Evolutionary conservation across 2,888 invertebrate species (phyloP), one percentile per base, ranked within the genome.

Genomic region (Litoditis marina): DNA sequence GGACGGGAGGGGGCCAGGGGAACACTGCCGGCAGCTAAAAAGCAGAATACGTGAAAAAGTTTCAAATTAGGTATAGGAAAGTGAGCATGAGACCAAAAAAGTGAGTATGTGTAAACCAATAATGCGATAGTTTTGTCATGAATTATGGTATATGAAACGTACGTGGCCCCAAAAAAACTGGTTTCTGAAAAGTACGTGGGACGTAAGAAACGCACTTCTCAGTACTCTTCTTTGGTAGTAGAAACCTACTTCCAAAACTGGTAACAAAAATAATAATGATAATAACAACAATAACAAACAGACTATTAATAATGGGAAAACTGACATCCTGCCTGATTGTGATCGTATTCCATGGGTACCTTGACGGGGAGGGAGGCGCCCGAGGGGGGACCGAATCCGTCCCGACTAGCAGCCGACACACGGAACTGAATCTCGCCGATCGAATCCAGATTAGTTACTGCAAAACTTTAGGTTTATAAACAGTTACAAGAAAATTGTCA

Each of bases 321-420:
- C 50, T 28, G 6, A 19, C 57, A n/a, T 11, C 65, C 25, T 65
- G 63, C 61, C 51, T 65, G 30, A 34, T 66, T 28, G 36, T 69
- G 65, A 25, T 46, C 62, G 51, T 69, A 65, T 34, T 63, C 63
- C 27, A 63, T 55, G 50, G 68, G 63, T 57, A 81, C 73, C 39
- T 70, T 68, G 52, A 82, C 76, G 39, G 78, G 78, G 8, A 74
- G 55, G 1, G 78, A 76, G 32, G 75, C 71, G 36, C 66, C 66
- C 16, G 82, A 82, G 7, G 81, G 71, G 6, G 74, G 64, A 25
- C 83, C 83, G 69, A 82, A 82, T 28, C 81, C 82, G 57, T 73
- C 72, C 46, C 75, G 55, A 52, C 82, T 78, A 53, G 79, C 81
- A 6, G 83, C 83, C 28, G 78, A 72, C 28, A 83, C 81, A 8